Evolutionary conservation across 2,888 invertebrate species (phyloP).

Genomic region (Tipula helvola): DNA sequence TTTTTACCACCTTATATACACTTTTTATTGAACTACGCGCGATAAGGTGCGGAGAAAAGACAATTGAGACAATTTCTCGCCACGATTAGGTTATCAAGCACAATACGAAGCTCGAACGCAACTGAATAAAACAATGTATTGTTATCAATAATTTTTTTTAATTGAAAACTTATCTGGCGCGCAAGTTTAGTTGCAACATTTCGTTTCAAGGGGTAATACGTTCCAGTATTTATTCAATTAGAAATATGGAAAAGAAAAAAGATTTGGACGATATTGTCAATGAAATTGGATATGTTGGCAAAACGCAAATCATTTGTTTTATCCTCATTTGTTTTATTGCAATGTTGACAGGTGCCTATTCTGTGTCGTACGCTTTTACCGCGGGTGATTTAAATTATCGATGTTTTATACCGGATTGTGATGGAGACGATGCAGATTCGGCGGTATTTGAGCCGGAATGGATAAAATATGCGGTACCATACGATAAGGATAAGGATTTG

Average conservation of each 20-base stretch:
- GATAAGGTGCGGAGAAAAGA: no score
- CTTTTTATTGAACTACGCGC: no score
- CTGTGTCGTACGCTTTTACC: slow-evolving; percentile 19
- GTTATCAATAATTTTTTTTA: no score
- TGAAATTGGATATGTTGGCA: neutral
- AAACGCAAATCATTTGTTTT: neutral
- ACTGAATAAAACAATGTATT: no score
- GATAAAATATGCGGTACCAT: neutral
- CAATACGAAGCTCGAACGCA: no score
- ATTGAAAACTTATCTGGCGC: no score
- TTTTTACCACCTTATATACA: no score
- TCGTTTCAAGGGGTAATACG: no score
- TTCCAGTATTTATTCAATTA: no score
- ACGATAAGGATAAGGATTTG: neutral
- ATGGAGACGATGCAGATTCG: neutral
- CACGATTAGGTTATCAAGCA: no score
- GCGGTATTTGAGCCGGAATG: neutral
- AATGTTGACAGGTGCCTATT: neutral
- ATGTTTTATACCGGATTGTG: neutral
- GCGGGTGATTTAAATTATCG: slow-evolving; percentile 5
- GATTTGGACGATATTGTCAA: neutral
- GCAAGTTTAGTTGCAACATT: no score
- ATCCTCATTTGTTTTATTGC: neutral
- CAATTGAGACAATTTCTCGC: no score
- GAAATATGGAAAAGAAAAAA: neutral